phyloP scores from a whole-genome alignment of 2,888 invertebrate species.

The Autographa gamma region DNA sequence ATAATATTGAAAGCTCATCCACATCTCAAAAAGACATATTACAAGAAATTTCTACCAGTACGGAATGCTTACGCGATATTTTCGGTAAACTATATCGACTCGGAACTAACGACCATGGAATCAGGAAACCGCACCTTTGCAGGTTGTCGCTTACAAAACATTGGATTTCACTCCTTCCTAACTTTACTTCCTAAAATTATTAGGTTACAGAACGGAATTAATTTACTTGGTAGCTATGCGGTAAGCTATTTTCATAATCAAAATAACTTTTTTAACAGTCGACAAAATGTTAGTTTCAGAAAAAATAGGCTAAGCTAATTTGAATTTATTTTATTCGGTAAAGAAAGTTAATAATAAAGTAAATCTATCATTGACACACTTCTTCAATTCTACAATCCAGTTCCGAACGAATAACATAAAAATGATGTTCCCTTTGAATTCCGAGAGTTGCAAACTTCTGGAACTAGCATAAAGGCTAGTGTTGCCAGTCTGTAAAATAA shows the following conservation, averaged over 20 bases:
- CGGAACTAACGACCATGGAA: slow-evolving; percentile 11
- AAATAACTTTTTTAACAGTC: too few species aligned
- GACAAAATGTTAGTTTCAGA: too few species aligned
- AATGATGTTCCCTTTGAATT: slow-evolving; percentile 25
- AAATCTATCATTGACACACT: slow-evolving; percentile 31
- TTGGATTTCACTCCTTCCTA: neutral
- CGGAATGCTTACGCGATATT: neutral
- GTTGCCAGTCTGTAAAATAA: slow-evolving; percentile 26
- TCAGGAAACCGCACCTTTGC: slow-evolving; percentile 11
- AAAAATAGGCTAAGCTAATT: too few species aligned
- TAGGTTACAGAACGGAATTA: neutral
- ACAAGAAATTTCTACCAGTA: neutral
- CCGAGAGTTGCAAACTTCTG: slow-evolving; percentile 25
- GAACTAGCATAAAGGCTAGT: slow-evolving; percentile 16
- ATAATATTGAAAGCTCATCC: neutral
- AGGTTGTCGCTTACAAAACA: slow-evolving; percentile 5
- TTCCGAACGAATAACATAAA: slow-evolving; percentile 39
- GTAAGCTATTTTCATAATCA: too few species aligned
- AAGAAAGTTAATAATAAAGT: too few species aligned
- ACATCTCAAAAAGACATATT: neutral
- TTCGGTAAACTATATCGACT: slow-evolving; percentile 7
- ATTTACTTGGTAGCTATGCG: too few species aligned
- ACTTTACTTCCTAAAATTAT: neutral
- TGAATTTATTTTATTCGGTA: too few species aligned
- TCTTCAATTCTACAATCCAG: slow-evolving; percentile 35